Base-by-base conservation (phyloP, 2,797 vertebrate species). In the Aotus griseimembra region DNA sequence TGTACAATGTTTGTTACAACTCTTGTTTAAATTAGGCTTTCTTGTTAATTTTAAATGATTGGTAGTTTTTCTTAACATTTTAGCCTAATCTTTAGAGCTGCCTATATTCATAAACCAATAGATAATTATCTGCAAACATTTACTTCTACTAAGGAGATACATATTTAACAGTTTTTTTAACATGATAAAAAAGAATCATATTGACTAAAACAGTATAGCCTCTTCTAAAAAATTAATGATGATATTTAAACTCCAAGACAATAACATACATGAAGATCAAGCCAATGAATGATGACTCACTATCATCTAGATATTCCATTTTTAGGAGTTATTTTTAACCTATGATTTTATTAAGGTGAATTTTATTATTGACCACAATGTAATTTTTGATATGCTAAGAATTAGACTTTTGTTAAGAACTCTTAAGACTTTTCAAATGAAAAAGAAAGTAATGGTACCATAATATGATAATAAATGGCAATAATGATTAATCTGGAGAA, bases 61-160 rank as follows among this genome's bases (percentile, higher is more conserved):
- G 26, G n/a, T 57, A 77, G 39, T 89, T 10, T 82, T 90, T 93
- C 80, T 88, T 80, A 81, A 64, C 52, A 77, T 91, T 87, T 93
- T 92, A 95, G 10, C 86, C 93, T 96, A 73, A 83, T 94, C 88
- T 87, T 58, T 94, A 94, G 26, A 81, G 20, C 17, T 84, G 36
- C 50, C 39, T 55, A 82, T 24, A 28, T 46, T 36, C 26, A 84
- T 64, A 83, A 81, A 64, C 76, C 93, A 70, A 73, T 58, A 84
- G 4, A 73, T 90, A 70, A 90, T 97, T 93, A 94, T 94, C 76
- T 90, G 48, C 57, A 89, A 84, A 92, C 57, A 73, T 94, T 97
- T 79, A 83, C 41, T 15, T 76, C 26, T 75, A 26, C 75, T 84
- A 97, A 94, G 15, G 52, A 88, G 57, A 57, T n/a, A 84, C 24